Conservation (phyloP, 2,888 invertebrate species). For the Scaptomyza flava region DNA sequence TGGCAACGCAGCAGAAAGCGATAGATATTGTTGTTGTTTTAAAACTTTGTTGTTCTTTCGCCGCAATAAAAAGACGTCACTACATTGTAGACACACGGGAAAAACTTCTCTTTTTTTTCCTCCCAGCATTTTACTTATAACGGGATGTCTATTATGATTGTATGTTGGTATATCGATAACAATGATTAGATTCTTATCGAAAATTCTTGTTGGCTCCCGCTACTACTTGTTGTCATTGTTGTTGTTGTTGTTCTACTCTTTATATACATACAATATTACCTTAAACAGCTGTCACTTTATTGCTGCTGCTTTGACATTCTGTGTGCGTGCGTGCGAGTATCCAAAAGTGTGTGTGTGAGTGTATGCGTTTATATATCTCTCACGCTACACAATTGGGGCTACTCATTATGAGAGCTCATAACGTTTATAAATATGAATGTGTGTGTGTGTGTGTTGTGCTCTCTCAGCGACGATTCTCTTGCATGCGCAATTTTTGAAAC, state of each 20-base stretch:
- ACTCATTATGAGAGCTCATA: slow-evolving; percentile 58
- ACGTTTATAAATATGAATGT: slow-evolving; percentile 4
- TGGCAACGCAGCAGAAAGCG: slow-evolving; percentile 73
- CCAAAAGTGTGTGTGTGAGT: background rate
- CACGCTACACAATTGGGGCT: slow-evolving; percentile 55
- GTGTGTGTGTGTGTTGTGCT: slow-evolving; percentile 18
- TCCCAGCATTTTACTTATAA: slow-evolving; percentile 28
- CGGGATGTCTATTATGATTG: slow-evolving; percentile 8
- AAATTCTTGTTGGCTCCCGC: slow-evolving; percentile 25
- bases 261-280: slow-evolving; percentile 44
- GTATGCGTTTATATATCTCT: slow-evolving; percentile 2
- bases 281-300: slow-evolving; percentile 73
- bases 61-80: slow-evolving; percentile 53
- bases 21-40: slow-evolving; percentile 21
- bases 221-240: slow-evolving; percentile 52
- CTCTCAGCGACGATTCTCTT: slow-evolving; percentile 39
- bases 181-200: slow-evolving; percentile 24
- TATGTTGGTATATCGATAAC: slow-evolving; percentile 31
- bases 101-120: slow-evolving; percentile 9
- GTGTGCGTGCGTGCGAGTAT: slow-evolving; percentile 15
- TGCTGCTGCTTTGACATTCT: slow-evolving; percentile 39
- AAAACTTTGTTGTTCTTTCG: slow-evolving; percentile 20
- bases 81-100: slow-evolving; percentile 19
- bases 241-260: slow-evolving; percentile 22
- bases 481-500: slow-evolving; percentile 59